phyloP scores from a whole-genome alignment of 2,797 vertebrate genomes.

The Premnoplex brunnescens region DNA sequence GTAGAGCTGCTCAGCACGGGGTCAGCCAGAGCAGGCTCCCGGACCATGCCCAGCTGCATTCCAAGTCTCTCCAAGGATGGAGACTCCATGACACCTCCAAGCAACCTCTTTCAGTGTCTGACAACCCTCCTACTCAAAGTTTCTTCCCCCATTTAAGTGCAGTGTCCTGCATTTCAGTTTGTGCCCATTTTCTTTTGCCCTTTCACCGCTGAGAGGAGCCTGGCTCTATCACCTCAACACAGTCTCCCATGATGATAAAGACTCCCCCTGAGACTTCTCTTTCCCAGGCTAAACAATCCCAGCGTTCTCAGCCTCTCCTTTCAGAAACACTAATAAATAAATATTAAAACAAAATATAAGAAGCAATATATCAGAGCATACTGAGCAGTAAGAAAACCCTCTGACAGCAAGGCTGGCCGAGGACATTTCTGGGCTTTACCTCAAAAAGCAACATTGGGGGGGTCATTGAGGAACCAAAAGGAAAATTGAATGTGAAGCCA shows the following conservation, averaged over 20 bases:
- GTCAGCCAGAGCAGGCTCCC: not conserved
- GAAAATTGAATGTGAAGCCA: not conserved
- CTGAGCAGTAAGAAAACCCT: not conserved
- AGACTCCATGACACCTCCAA: not conserved
- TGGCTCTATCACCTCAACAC: too few species aligned
- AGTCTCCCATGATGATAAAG: rapidly evolving
- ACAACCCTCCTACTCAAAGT: not conserved
- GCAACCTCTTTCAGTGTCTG: not conserved
- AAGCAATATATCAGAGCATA: not conserved
- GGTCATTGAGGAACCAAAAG: not conserved
- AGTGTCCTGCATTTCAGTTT: not conserved
- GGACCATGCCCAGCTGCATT: rapidly evolving
- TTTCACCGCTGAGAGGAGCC: not conserved
- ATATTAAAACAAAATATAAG: not conserved
- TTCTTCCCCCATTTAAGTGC: not conserved
- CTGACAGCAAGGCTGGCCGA: not conserved
- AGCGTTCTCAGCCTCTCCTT: not conserved
- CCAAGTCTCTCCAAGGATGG: not conserved
- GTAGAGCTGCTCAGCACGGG: not conserved
- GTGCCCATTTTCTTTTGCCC: not conserved
- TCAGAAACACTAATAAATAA: not conserved
- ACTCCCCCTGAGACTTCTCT: not conserved
- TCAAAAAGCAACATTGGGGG: rapidly evolving
- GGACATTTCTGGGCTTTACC: not conserved
- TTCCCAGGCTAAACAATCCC: not conserved